A percentile compares a stretch with the other conserved stretches of the same genome.
phyloP scores from a whole-genome alignment of 2,888 invertebrate species.

The Orthonevra nobilis region DNA sequence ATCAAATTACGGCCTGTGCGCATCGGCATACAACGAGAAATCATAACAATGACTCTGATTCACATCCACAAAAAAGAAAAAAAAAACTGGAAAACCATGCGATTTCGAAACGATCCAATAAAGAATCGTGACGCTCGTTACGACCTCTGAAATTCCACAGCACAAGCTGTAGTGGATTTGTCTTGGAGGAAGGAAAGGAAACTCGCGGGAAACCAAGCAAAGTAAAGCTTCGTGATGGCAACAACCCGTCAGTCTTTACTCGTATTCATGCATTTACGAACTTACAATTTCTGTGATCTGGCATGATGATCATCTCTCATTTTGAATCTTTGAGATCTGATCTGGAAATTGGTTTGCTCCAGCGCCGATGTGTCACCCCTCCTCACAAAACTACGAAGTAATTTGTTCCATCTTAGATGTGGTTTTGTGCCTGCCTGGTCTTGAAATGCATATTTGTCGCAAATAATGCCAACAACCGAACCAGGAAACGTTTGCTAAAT shows the following conservation, averaged over 20 bases:
- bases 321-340: conserved; percentile 47
- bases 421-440: conserved; percentile 9
- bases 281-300: conserved; percentile 51
- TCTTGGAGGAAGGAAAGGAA: not conserved
- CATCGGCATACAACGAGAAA: conserved; percentile 52
- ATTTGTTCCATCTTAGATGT: conserved; percentile 6
- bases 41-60: conserved; percentile 69
- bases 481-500: conserved; percentile 57
- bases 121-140: conserved; percentile 69
- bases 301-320: conserved; percentile 40
- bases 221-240: conserved; percentile 38
- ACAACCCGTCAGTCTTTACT: conserved; percentile 9
- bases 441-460: conserved; percentile 39
- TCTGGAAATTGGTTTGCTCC: conserved; percentile 23
- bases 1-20: conserved; percentile 55
- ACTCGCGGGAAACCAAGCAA: not conserved
- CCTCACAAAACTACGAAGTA: too few species aligned
- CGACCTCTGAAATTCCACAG: conserved; percentile 62
- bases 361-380: too few species aligned
- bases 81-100: conserved; percentile 49
- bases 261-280: conserved; percentile 34
- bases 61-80: conserved; percentile 46
- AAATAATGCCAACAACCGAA: conserved; percentile 19
- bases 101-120: conserved; percentile 68
- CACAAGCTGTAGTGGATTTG: not conserved